phyloP scores from a whole-genome alignment of 2,888 invertebrate species.

The Scaptomyza parva region DNA sequence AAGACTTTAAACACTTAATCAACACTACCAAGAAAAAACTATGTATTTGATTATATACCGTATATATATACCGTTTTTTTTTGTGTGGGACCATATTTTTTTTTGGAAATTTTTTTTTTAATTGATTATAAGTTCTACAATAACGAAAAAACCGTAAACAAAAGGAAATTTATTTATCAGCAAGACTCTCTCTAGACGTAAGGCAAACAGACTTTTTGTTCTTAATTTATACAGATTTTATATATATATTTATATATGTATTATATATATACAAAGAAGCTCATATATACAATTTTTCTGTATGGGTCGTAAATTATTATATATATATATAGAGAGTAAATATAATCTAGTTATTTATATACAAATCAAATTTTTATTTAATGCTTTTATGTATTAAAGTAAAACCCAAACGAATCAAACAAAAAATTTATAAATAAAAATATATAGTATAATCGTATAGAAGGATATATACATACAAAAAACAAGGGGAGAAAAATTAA shows the following conservation, averaged over 20 bases:
- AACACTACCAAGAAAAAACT: conserved; percentile 2
- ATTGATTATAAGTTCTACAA: conserved; percentile 16
- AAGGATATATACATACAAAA: conserved; percentile 6
- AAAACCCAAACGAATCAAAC: conserved; percentile 16
- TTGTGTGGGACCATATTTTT: conserved; percentile 3
- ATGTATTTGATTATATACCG: conserved; percentile 30
- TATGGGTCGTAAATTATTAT: conserved; percentile 39
- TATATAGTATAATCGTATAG: conserved; percentile 12
- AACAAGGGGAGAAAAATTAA: conserved; percentile 9
- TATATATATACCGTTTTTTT: conserved; percentile 9
- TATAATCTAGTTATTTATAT: conserved; percentile 40
- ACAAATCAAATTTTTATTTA: conserved; percentile 33
- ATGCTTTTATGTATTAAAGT: conserved; percentile 40
- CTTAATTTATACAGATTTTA: conserved; percentile 42
- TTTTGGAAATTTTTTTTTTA: conserved; percentile 11
- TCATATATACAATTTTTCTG: conserved; percentile 29
- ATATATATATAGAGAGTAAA: conserved; percentile 21
- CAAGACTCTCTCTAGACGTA: conserved; percentile 51
- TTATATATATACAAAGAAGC: conserved; percentile 20
- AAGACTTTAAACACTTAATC: conserved; percentile 30
- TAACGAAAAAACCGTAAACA: conserved; percentile 13
- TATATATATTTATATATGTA: conserved; percentile 25
- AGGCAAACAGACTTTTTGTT: conserved; percentile 50
- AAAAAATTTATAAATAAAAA: conserved; percentile 35
- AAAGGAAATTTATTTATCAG: conserved; percentile 18